Evolutionary conservation across 2,113 vertebrate species (phyloP), one percentile per base, ranked within the genome.

Genomic region (Gambusia affinis): DNA sequence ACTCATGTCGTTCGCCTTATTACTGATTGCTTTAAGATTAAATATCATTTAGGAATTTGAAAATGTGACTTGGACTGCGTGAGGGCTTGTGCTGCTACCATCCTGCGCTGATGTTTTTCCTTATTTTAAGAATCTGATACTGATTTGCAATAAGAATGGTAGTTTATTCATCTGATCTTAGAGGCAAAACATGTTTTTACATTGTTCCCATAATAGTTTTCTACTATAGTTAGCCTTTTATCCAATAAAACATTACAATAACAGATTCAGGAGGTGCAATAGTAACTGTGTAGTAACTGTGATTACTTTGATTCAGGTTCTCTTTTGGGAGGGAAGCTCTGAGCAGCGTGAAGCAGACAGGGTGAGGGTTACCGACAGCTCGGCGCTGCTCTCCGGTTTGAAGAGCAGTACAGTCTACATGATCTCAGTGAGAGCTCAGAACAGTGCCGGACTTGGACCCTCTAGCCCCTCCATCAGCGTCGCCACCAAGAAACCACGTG

Each of bases 401-500:
- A 92, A 95, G 71, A 95, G 94, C 82, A 97, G 95, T n/a, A 94
- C 85, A 0, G 79, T 93, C 3, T 97, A 98, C 62, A 92, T 95
- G 70, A 82, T 98, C 79, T 94, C 95, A 3, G 96, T 97, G 81
- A 94, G 94, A 74, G 96, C 96, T 0, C 95, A 95, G 80, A 98
- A 98, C 93, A 96, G 96, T 0, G 96, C 97, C 0, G 97, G 97
- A 35, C 93, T 94, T 0, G 97, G 97, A 57, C 97, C 97, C 35
- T 81, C 94, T 85, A 97, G 96, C 8, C 77, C 91, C 0, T 73
- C 91, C 0, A 92, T 96, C 80, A 96, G 95, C 3, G 94, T 97
- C 87, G 97, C 95, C n/a, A 98, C 97, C 88, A 96, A 93, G 73
- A 98, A 97, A 81, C 96, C 97, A 37, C 97, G 96, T 98, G 87